A percentile compares a stretch with the other conserved stretches of the same genome.
Conservation (phyloP, 2,888 invertebrate species). For the Sthenelais limicola region DNA sequence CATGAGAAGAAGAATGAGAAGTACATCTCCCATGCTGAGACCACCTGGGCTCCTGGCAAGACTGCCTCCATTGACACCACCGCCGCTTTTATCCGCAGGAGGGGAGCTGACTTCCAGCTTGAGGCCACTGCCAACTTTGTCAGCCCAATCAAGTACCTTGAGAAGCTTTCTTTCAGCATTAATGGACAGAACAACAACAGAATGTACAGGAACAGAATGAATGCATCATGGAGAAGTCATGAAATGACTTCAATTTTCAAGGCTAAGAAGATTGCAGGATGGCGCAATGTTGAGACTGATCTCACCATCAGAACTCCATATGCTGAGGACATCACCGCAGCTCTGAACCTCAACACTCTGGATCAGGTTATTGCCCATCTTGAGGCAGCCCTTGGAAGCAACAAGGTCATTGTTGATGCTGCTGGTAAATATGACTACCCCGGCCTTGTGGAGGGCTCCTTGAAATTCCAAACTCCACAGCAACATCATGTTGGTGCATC, state of each 20-base stretch:
- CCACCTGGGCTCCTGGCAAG: constrained; percentile 34
- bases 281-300: constrained; percentile 8
- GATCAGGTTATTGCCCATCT: not conserved
- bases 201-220: constrained; percentile 16
- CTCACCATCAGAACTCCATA: not conserved
- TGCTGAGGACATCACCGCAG: not conserved
- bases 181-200: not conserved
- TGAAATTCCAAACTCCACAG: constrained; percentile 5
- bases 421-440: constrained; percentile 5
- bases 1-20: constrained; percentile 9
- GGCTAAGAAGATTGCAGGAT: constrained; percentile 11
- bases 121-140: constrained; percentile 5
- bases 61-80: constrained; percentile 22
- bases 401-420: constrained; percentile 9
- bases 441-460: not conserved
- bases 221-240: not conserved
- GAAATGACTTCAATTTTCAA: not conserved
- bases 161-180: not conserved
- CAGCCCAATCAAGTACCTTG: constrained; percentile 22
- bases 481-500: not conserved
- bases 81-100: not conserved
- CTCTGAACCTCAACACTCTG: constrained; percentile 1
- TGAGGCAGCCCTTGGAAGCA: not conserved
- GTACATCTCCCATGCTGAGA: constrained; percentile 40
- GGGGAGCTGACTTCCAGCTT: not conserved